phyloP scores from a whole-genome alignment of 2,888 invertebrate genomes.

The Nipponacmea schrenckii region DNA sequence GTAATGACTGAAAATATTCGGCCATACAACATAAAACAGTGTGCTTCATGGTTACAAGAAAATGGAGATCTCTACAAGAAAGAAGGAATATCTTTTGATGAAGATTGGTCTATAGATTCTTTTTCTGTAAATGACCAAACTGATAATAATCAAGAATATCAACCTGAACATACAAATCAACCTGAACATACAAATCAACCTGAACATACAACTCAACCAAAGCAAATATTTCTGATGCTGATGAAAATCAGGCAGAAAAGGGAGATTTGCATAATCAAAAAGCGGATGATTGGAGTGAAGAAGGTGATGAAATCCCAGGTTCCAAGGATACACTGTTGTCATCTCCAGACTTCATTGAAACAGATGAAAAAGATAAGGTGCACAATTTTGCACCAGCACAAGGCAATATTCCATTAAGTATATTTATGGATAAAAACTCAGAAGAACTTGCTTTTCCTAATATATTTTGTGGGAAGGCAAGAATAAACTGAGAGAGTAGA shows the following conservation, averaged over 20 bases:
- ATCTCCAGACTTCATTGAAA: background rate
- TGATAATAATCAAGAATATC: constrained; percentile 25
- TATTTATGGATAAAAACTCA: background rate
- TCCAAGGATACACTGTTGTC: background rate
- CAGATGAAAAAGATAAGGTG: background rate
- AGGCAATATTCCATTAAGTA: background rate
- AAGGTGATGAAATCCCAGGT: background rate
- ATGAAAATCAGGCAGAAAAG: too few relatives aligned
- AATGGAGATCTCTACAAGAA: background rate
- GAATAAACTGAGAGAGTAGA: too few relatives aligned
- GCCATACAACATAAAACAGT: too few relatives aligned
- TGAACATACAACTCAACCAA: too few relatives aligned
- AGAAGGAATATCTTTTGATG: background rate
- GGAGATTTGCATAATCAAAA: too few relatives aligned
- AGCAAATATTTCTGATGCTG: too few relatives aligned
- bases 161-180: too few relatives aligned
- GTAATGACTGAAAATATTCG: too few relatives aligned
- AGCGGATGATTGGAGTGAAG: constrained; percentile 1
- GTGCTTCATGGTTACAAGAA: too few relatives aligned
- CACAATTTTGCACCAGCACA: background rate
- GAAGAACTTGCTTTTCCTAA: background rate
- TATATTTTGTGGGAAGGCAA: background rate
- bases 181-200: too few relatives aligned
- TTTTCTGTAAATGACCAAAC: too few relatives aligned
- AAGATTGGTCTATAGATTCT: background rate